These are phyloP conservation scores for Gisinianus flammeolus DNA, from an alignment of 2,888 invertebrate species.

Conservation along the genomic window DNA sequence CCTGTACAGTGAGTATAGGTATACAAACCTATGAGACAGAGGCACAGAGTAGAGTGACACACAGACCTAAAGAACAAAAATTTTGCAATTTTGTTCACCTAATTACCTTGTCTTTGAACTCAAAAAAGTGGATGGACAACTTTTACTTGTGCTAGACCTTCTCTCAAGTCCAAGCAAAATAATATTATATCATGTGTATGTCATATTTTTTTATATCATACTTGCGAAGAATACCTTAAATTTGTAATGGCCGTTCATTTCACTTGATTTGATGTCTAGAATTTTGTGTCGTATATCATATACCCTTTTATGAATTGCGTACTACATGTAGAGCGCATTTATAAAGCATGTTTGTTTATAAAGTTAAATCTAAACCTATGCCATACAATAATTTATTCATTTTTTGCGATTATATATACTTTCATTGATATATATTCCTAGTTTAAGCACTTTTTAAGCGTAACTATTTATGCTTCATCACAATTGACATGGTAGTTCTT, in stretches of 20 bases:
- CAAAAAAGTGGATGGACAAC: constrained; percentile 39
- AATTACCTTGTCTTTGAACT: constrained; percentile 43
- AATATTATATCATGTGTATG: neutral
- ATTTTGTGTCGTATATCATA: too few relatives aligned
- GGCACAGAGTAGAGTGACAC: neutral
- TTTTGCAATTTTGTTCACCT: constrained; percentile 28
- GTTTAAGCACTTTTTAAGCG: too few relatives aligned
- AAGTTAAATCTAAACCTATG: neutral
- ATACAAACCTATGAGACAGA: neutral
- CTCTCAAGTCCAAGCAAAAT: neutral
- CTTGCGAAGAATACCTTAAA: neutral
- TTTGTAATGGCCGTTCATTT: too few relatives aligned
- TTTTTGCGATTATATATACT: too few relatives aligned
- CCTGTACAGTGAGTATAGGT: neutral
- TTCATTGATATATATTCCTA: too few relatives aligned
- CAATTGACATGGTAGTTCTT: too few relatives aligned
- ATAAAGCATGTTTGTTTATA: too few relatives aligned
- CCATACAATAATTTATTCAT: neutral
- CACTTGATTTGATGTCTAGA: too few relatives aligned
- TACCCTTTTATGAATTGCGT: neutral
- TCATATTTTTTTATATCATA: neutral
- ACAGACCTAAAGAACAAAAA: constrained; percentile 11
- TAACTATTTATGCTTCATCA: too few relatives aligned
- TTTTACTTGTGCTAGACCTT: constrained; percentile 37
- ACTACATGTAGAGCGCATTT: neutral